These are phyloP conservation scores for Oopsacas minuta DNA, from an alignment of 37 sponge, comb jelly and placozoan species.

Conservation along the genomic window DNA sequence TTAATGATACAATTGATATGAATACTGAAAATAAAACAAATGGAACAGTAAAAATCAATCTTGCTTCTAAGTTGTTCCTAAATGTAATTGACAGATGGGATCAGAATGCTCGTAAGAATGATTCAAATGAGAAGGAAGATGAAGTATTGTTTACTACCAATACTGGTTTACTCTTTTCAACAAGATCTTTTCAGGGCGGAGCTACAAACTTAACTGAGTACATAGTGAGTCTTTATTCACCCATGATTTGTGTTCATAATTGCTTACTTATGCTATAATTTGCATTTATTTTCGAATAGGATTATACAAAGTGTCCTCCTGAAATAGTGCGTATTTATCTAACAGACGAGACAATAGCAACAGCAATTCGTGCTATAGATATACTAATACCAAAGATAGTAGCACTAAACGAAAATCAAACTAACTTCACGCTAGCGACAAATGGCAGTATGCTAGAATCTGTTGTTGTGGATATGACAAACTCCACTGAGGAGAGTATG, in stretches of 20 bases:
- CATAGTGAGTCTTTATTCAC: neutral
- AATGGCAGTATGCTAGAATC: neutral
- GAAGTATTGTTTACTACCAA: neutral
- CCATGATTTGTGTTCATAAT: neutral
- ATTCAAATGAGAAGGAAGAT: neutral
- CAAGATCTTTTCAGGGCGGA: neutral
- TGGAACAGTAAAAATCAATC: neutral
- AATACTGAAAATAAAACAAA: neutral
- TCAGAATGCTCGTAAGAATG: neutral
- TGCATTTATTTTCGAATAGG: neutral
- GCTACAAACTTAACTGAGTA: neutral
- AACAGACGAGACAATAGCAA: neutral
- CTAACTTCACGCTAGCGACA: neutral
- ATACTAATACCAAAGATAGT: neutral
- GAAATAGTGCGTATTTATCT: neutral
- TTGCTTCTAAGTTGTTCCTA: neutral
- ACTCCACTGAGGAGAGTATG: neutral
- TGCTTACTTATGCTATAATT: neutral
- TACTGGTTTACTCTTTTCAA: neutral
- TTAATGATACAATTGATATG: neutral
- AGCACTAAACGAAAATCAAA: neutral
- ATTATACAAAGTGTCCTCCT: neutral
- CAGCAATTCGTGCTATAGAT: neutral
- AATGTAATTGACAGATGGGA: slow-evolving; percentile 13
- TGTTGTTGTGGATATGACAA: neutral